Conservation (phyloP, 2,888 invertebrate genomes). For the Spilosoma lubricipeda region DNA sequence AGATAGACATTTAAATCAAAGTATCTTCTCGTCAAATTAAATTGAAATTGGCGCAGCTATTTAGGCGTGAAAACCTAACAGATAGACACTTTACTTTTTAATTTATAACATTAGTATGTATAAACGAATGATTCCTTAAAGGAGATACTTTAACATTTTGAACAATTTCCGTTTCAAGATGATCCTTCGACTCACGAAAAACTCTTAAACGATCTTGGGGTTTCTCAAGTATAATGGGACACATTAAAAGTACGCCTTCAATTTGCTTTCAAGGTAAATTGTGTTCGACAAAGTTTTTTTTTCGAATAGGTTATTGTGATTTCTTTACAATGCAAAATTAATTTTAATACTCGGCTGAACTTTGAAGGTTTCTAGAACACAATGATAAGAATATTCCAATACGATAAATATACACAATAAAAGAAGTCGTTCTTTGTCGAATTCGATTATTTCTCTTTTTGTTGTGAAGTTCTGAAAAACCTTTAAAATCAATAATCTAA, state of each 20-base stretch:
- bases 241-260: constrained; percentile 12
- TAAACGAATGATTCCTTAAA: not conserved
- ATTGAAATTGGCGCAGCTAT: too few species aligned
- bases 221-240: constrained; percentile 8
- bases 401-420: too few species aligned
- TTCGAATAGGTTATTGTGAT: not conserved
- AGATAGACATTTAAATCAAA: too few species aligned
- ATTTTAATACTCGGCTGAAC: not conserved
- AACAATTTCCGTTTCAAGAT: constrained; percentile 18
- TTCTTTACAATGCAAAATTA: not conserved
- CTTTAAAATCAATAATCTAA: too few species aligned
- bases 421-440: too few species aligned
- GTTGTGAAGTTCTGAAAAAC: too few species aligned
- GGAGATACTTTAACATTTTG: constrained; percentile 9
- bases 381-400: not conserved
- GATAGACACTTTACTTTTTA: too few species aligned
- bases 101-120: not conserved
- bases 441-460: too few species aligned
- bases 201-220: constrained; percentile 7
- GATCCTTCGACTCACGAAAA: not conserved
- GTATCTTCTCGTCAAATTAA: too few species aligned
- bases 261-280: constrained; percentile 1
- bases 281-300: not conserved
- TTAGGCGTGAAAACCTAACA: too few species aligned
- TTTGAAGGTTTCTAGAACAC: not conserved